These are phyloP conservation scores for Prorops nasuta DNA, from an alignment of 1,140 invertebrate species.

Conservation along the genomic window DNA sequence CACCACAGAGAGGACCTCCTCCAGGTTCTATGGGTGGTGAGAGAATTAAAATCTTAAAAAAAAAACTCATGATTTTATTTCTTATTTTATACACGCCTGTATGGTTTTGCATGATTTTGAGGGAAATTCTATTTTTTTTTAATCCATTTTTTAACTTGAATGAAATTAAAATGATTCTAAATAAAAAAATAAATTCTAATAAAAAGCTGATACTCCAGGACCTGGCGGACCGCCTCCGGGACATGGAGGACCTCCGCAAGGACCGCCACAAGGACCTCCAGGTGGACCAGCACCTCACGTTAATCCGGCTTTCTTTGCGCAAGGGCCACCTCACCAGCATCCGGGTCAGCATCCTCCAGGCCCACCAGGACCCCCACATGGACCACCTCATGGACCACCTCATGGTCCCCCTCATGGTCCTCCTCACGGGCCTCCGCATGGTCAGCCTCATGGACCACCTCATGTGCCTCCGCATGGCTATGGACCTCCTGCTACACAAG, in stretches of 20 bases:
- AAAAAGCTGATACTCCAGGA: too few relatives aligned
- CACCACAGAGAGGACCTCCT: constrained; percentile 68
- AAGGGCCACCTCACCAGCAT: constrained; percentile 65
- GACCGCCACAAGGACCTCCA: constrained; percentile 59
- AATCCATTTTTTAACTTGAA: neutral
- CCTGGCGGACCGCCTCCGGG: constrained; percentile 64
- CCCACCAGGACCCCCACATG: constrained; percentile 61
- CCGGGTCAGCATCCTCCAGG: constrained; percentile 62
- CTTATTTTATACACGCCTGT: neutral
- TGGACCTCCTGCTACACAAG: constrained; percentile 54
- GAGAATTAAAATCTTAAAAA: constrained; percentile 28
- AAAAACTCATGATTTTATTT: constrained; percentile 14
- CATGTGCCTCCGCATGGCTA: constrained; percentile 62
- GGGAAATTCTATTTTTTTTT: constrained; percentile 23
- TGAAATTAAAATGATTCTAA: neutral
- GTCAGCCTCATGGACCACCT: constrained; percentile 61
- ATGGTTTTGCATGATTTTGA: constrained; percentile 32
- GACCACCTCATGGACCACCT: constrained; percentile 62
- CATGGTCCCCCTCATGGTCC: constrained; percentile 62
- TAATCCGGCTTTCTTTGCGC: constrained; percentile 93
- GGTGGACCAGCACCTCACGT: constrained; percentile 88
- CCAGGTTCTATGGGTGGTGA: constrained; percentile 59
- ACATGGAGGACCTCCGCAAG: constrained; percentile 61
- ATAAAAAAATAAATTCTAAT: neutral
- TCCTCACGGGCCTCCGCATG: constrained; percentile 55